Base-by-base conservation (phyloP, 2,113 vertebrate genomes). In the Lophotis ruficrista region DNA sequence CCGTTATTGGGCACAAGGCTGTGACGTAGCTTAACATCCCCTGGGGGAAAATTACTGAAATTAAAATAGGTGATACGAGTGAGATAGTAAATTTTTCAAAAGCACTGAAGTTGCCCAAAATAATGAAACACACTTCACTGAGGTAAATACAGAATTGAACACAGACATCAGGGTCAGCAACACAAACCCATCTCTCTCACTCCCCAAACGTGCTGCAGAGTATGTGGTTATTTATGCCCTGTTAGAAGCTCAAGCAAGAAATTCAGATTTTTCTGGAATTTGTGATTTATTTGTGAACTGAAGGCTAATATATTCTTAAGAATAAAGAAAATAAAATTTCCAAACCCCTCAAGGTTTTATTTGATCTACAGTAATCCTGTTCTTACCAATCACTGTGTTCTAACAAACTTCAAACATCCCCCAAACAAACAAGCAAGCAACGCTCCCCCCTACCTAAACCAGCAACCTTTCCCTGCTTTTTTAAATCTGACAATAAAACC, bases 181-280 rank as follows among this genome's bases (percentile, higher is more conserved):
- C 60, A n/a, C 1, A 12, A 86, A 90, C 91, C 69, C 5, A 1
- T 35, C 60, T 79, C 22, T 81, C 33, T 28, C 48, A 60, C 72
- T 95, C 51, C 79, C 47, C n/a, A 54, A 60, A 78, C 19, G 31
- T 25, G 38, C 75, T 94, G 60, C 83, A 66, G 60, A 80, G 20
- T 1, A 33, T 21, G 64, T 4, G 1, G 66, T 93, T 91, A 61
- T 95, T 94, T 88, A 61, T 83, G 72, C 16, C 25, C 28, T 51
- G 54, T 68, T 69, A 73, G 45, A 88, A 54, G 71, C 62, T 94
- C 71, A 64, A 70, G 72, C 10, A 66, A 76, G 58, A 82, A 78
- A 90, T 78, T 77, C 82, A 58, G 71, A 73, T 85, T 86, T 86
- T 88, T 77, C 91, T 92, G 47, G 83, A 93, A 94, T 68, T 58